These are phyloP conservation scores for Musca vetustissima DNA, from an alignment of 1,140 invertebrate species.

Conservation along the genomic window DNA sequence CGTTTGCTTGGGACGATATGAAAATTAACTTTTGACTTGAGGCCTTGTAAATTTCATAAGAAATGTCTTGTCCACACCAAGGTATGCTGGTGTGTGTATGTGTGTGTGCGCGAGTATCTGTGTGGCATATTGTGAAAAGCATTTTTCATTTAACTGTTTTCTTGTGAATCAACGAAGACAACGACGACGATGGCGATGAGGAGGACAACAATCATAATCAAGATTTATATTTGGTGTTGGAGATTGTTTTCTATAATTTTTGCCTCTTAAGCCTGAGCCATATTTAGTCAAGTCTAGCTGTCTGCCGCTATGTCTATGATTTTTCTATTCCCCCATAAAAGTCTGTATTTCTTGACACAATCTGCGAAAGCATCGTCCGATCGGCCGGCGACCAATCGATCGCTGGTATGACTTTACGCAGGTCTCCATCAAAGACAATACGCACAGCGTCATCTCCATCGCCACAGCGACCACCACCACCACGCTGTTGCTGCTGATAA, in stretches of 20 bases:
- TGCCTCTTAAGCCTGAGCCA: neutral
- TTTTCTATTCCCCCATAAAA: slow-evolving; percentile 15
- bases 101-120: neutral
- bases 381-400: neutral
- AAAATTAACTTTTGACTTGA: slow-evolving; percentile 22
- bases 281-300: slow-evolving; percentile 17
- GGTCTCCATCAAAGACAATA: neutral
- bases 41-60: neutral
- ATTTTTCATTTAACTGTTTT: slow-evolving; percentile 16
- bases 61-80: neutral
- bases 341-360: slow-evolving; percentile 6
- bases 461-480: too few relatives aligned
- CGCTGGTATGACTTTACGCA: neutral
- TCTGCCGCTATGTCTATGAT: slow-evolving; percentile 21
- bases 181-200: neutral
- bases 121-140: neutral
- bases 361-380: slow-evolving; percentile 15
- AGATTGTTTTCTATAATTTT: slow-evolving; percentile 20
- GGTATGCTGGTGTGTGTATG: neutral
- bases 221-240: slow-evolving; percentile 11
- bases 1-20: slow-evolving; percentile 5
- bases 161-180: neutral
- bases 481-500: neutral
- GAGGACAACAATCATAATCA: neutral
- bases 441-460: neutral